Percentiles rank a stretch among this genome's conserved stretches.
Evolutionary conservation across 92 coral and sea anemone species (phyloP).

Genomic region (Epizoanthus ramosus): DNA sequence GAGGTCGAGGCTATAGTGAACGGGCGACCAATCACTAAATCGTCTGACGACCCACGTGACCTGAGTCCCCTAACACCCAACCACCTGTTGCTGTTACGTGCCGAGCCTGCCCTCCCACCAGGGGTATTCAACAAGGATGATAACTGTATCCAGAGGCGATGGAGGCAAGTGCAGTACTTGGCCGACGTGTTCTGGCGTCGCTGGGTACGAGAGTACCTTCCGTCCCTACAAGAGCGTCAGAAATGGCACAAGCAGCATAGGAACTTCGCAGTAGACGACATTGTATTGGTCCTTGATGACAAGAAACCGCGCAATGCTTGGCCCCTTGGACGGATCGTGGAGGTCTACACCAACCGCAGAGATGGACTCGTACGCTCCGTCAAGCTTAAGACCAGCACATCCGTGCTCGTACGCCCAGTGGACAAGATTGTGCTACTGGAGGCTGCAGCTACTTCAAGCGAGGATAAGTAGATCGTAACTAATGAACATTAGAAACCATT

Average conservation of each 20-base stretch:
- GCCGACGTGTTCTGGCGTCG: slow-evolving; percentile 64
- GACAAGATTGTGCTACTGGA: slow-evolving; percentile 60
- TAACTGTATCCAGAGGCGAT: slow-evolving; percentile 43
- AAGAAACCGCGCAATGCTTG: slow-evolving; percentile 50
- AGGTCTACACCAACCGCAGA: slow-evolving; percentile 48
- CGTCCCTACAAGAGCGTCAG: slow-evolving; percentile 53
- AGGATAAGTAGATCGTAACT: too few species aligned
- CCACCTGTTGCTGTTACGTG: slow-evolving; percentile 50
- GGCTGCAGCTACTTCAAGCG: slow-evolving; percentile 13
- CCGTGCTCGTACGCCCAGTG: slow-evolving; percentile 52
- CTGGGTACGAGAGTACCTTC: slow-evolving; percentile 64
- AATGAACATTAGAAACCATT: too few species aligned
- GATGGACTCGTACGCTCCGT: slow-evolving; percentile 59
- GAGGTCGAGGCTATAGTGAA: slow-evolving; percentile 64
- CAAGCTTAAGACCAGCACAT: slow-evolving; percentile 50
- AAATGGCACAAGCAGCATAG: slow-evolving; percentile 55
- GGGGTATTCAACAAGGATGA: slow-evolving; percentile 53
- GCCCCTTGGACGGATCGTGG: slow-evolving; percentile 58
- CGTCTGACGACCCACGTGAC: slow-evolving; percentile 58
- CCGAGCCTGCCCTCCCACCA: slow-evolving; percentile 55
- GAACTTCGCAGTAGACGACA: slow-evolving; percentile 52
- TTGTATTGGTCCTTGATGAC: slow-evolving; percentile 61
- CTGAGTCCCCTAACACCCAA: slow-evolving; percentile 56
- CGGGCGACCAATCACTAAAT: slow-evolving; percentile 64
- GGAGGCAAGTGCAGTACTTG: slow-evolving; percentile 67